Evolutionary conservation across 2,888 invertebrate genomes (phyloP), one percentile per base, ranked within the genome.

Genomic region (Lutraria lutraria): DNA sequence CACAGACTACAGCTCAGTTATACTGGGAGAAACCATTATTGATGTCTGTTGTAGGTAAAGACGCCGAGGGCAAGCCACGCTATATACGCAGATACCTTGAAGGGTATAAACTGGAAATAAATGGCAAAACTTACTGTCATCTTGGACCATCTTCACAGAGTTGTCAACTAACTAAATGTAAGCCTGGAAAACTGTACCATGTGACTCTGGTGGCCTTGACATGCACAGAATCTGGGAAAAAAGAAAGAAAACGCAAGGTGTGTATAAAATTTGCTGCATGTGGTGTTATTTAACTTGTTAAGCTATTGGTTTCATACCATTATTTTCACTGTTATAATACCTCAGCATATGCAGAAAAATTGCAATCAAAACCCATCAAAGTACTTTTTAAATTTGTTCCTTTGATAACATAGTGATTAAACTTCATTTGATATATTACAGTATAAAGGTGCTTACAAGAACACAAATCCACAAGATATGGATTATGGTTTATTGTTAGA

Each of bases 11-110:
- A 25, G 95, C 96, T 54, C 94, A 96, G 83, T 92, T 97, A 52
- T 96, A 95, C 93, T 97, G 97, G 97, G 96, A 97, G 91, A 96
- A 96, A 88, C 97, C 96, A 16, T 89, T 94, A 52, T 93, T 97
- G 60, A 95, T 95, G 92, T 93, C 95, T 12, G 94, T 95, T 15
- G 92, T 96, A 25, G 96, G 96, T 0, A 95, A 95, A 90, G 95
- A 95, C 83, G 93, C 94, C 0, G 95, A 96, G 34, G 96, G 94
- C 31, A 94, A 95, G 80, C 95, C 95, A 25, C 80, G 85, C 53
- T 88, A 88, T 85, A 60, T 88, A 86, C 88, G 88, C 85, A 85
- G 88, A 82, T 96, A 96, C 83, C 94, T 97, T 34, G 95, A 96
- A 83, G 96, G 96, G 19, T 96, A 96, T 93, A 95, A 95, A 91